phyloP scores from a whole-genome alignment of 1,140 invertebrate genomes.

The Chymomyza costata region DNA sequence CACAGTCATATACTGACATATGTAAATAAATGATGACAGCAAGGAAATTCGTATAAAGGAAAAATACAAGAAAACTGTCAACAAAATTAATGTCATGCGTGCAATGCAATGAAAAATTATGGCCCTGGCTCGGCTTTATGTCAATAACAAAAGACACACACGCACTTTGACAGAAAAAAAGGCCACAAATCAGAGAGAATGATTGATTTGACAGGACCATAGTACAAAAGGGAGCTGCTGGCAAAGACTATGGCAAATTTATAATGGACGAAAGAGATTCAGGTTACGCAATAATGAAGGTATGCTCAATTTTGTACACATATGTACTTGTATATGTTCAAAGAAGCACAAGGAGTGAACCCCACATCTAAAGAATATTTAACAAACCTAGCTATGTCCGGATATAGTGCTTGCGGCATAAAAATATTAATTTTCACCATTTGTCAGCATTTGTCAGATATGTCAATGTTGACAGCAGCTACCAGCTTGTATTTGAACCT shows the following conservation, averaged over 20 bases:
- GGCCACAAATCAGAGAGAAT: constrained; percentile 43
- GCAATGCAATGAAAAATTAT: constrained; percentile 72
- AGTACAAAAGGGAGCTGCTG: constrained; percentile 26
- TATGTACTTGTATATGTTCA: no score
- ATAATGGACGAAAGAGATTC: constrained; percentile 38
- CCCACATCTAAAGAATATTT: no score
- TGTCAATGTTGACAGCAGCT: constrained; percentile 57
- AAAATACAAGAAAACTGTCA: constrained; percentile 73
- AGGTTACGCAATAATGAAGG: constrained; percentile 65
- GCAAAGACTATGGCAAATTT: constrained; percentile 15
- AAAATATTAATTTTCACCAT: constrained; percentile 64
- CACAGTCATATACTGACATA: constrained; percentile 47
- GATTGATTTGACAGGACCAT: constrained; percentile 73
- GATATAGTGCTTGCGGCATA: neutral
- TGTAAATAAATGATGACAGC: constrained; percentile 69
- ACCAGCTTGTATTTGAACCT: no score
- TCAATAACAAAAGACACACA: constrained; percentile 61
- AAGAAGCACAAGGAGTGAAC: no score
- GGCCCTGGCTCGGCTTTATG: constrained; percentile 62
- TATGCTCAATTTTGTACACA: constrained; percentile 21
- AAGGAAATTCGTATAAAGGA: constrained; percentile 49
- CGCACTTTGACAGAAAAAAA: constrained; percentile 16
- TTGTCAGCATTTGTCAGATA: constrained; percentile 69
- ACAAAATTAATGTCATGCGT: constrained; percentile 74
- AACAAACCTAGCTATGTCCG: no score